phyloP scores from a whole-genome alignment of 2,797 vertebrate genomes.

The Erithacus rubecula region DNA sequence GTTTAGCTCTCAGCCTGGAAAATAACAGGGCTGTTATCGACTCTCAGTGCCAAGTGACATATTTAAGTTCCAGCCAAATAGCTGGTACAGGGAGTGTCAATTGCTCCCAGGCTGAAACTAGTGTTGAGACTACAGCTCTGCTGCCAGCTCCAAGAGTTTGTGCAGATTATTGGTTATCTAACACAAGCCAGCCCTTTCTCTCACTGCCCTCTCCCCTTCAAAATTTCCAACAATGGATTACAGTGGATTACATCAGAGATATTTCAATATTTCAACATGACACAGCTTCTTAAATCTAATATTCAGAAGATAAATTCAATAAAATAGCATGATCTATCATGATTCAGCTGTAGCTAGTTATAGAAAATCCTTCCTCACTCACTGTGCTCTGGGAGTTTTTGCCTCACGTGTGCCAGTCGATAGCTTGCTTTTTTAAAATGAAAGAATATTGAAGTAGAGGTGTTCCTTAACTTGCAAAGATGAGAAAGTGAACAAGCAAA shows the following conservation, averaged over 20 bases:
- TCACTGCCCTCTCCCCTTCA: constrained; percentile 5
- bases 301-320: constrained; percentile 59
- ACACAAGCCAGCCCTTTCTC: constrained; percentile 4
- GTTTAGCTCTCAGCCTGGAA: constrained; percentile 35
- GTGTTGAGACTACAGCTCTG: neutral
- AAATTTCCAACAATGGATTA: constrained; percentile 21
- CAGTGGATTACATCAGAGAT: constrained; percentile 3
- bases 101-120: constrained; percentile 35
- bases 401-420: neutral
- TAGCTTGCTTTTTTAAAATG: neutral
- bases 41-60: constrained; percentile 49
- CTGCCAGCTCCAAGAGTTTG: constrained; percentile 4
- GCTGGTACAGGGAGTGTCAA: constrained; percentile 54
- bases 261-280: constrained; percentile 59
- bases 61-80: constrained; percentile 62
- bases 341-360: constrained; percentile 22
- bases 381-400: neutral
- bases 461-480: neutral
- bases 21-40: constrained; percentile 51
- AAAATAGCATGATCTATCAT: constrained; percentile 58
- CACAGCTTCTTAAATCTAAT: constrained; percentile 50
- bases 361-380: constrained; percentile 43
- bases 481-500: neutral
- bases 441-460: neutral
- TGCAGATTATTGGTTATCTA: constrained; percentile 24